phyloP scores from a whole-genome alignment of 2,113 vertebrate genomes.

The Epinephelus moara region DNA sequence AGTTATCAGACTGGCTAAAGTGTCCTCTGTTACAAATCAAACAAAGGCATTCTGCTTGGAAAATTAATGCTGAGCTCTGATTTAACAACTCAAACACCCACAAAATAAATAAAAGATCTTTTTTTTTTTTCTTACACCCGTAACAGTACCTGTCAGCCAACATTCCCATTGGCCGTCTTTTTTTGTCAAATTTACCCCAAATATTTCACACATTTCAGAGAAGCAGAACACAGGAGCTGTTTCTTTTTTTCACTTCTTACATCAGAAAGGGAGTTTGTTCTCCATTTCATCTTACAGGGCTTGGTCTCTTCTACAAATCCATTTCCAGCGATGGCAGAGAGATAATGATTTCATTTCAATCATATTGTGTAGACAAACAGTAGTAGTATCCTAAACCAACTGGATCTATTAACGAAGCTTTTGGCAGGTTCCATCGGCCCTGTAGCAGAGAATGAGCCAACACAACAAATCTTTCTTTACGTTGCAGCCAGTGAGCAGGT shows the following conservation, averaged over 20 bases:
- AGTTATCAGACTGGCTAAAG: conserved; percentile 20
- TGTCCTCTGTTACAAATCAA: conserved; percentile 27
- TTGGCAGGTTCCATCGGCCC: conserved; percentile 22
- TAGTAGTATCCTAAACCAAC: background rate
- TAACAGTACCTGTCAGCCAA: conserved; percentile 36
- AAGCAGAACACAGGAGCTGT: conserved; percentile 8
- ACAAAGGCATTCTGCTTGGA: conserved; percentile 20
- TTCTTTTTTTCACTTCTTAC: background rate
- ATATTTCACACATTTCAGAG: conserved; percentile 17
- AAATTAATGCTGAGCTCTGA: conserved; percentile 42
- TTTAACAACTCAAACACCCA: conserved; percentile 56
- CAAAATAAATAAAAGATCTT: conserved; percentile 75
- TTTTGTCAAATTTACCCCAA: conserved; percentile 3
- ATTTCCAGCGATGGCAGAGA: background rate
- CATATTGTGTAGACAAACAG: background rate
- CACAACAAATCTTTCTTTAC: conserved; percentile 1
- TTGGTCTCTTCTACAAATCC: background rate
- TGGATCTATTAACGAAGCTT: background rate
- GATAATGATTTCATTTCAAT: conserved; percentile 6
- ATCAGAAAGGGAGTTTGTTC: background rate
- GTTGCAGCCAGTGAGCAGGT: background rate
- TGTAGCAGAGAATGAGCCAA: background rate
- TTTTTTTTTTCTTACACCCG: conserved; percentile 12
- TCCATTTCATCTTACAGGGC: background rate
- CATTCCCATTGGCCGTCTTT: conserved; percentile 1